phyloP scores from a whole-genome alignment of 1,140 invertebrate species.

The Drosophila guanche region DNA sequence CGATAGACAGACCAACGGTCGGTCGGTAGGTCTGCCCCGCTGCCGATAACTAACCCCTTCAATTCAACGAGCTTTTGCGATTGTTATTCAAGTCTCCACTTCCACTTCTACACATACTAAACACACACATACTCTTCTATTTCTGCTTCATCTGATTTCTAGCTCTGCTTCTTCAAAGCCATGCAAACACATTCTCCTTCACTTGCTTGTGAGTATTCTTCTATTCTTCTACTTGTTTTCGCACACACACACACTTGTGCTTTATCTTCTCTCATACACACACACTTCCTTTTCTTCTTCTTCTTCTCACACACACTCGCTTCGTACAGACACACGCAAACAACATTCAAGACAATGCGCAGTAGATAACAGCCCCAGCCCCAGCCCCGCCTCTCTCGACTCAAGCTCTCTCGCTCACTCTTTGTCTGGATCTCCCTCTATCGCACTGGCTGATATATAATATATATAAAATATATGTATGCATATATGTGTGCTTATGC shows the following conservation, averaged over 20 bases:
- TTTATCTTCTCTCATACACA: constrained; percentile 59
- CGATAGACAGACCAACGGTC: constrained; percentile 12
- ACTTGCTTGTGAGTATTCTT: too few species aligned
- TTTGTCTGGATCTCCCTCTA: constrained; percentile 12
- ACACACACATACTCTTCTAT: constrained; percentile 56
- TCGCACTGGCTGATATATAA: constrained; percentile 50
- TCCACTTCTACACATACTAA: constrained; percentile 27
- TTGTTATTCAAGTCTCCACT: constrained; percentile 68
- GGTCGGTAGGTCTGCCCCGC: constrained; percentile 12
- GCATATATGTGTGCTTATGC: constrained; percentile 39
- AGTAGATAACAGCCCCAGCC: constrained; percentile 70
- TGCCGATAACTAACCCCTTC: constrained; percentile 32
- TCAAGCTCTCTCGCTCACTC: constrained; percentile 2
- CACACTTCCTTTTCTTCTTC: constrained; percentile 48
- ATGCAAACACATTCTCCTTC: constrained; percentile 38
- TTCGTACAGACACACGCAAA: constrained; percentile 72
- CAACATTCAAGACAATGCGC: constrained; percentile 78
- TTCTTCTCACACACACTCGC: constrained; percentile 20
- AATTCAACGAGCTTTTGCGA: constrained; percentile 67
- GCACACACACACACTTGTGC: constrained; percentile 27
- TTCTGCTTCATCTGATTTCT: constrained; percentile 58
- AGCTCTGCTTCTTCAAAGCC: constrained; percentile 38
- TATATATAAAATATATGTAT: constrained; percentile 24
- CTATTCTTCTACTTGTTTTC: constrained; percentile 23
- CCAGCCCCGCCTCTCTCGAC: constrained; percentile 12